A percentile compares a stretch with the other conserved stretches of the same genome.
Evolutionary conservation across 2,888 invertebrate genomes (phyloP).

Genomic region (Nebria salina): DNA sequence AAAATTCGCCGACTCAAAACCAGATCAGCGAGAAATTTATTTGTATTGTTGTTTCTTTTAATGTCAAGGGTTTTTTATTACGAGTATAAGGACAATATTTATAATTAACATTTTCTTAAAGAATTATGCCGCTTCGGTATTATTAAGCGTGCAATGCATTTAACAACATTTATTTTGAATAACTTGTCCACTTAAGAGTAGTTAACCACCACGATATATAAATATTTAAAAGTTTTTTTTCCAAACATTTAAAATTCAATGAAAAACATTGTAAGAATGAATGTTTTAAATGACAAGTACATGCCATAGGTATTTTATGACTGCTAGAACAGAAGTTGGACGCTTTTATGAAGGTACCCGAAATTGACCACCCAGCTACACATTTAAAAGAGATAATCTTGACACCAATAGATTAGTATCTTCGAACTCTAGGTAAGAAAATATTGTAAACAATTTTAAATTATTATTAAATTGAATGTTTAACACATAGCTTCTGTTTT

Average conservation of each 20-base stretch:
- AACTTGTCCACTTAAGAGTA: no score
- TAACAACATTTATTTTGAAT: no score
- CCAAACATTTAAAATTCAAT: no score
- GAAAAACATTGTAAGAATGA: not conserved
- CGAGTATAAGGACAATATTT: not conserved
- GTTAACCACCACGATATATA: no score
- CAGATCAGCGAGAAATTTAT: not conserved
- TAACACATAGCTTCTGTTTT: no score
- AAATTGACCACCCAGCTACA: slow-evolving; percentile 30
- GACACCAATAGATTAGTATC: slow-evolving; percentile 27
- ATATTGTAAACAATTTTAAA: no score
- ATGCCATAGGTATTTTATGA: slow-evolving; percentile 9
- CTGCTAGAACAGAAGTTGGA: slow-evolving; percentile 18
- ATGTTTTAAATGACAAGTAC: slow-evolving; percentile 11
- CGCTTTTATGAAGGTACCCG: slow-evolving; percentile 26
- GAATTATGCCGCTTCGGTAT: not conserved
- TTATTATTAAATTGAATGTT: no score
- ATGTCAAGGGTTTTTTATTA: not conserved
- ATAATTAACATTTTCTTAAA: not conserved
- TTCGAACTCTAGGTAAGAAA: not conserved
- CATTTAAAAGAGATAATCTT: slow-evolving; percentile 14
- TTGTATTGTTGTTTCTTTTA: not conserved
- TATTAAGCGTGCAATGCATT: not conserved
- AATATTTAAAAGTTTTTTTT: no score
- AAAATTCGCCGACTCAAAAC: not conserved